Conservation (phyloP, 1,140 invertebrate genomes). For the Mactra quadrangularis region DNA sequence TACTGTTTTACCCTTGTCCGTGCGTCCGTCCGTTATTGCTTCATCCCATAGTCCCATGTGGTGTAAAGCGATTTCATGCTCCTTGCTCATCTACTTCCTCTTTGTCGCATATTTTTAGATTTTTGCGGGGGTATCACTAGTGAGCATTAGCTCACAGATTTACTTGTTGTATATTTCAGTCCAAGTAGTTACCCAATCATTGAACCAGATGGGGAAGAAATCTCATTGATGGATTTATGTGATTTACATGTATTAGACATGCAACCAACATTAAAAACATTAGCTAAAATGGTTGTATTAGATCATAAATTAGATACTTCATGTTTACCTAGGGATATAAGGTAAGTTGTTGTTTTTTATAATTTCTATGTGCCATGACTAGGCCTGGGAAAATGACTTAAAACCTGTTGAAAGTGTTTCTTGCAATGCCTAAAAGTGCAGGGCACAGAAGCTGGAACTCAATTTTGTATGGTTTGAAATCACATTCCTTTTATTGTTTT, state of each 20-base stretch:
- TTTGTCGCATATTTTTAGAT: too few species aligned
- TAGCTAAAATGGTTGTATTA: conserved; percentile 87
- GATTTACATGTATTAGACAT: conserved; percentile 91
- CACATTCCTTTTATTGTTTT: neutral
- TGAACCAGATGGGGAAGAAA: conserved; percentile 55
- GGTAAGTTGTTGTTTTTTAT: conserved; percentile 84
- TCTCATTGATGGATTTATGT: conserved; percentile 88
- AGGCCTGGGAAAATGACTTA: neutral
- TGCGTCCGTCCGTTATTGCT: too few species aligned
- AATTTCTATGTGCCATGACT: neutral
- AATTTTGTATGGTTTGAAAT: neutral
- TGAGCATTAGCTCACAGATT: too few species aligned
- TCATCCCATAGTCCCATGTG: too few species aligned
- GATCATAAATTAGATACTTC: conserved; percentile 87
- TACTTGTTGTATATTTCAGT: too few species aligned
- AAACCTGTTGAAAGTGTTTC: neutral
- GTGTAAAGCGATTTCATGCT: too few species aligned
- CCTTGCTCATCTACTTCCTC: too few species aligned
- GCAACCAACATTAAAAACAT: conserved; percentile 88
- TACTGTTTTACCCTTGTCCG: too few species aligned
- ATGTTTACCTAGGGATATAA: conserved; percentile 87
- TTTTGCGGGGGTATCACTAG: too few species aligned
- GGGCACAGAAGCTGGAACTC: neutral
- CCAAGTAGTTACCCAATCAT: neutral
- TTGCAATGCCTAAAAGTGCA: neutral